These are phyloP conservation scores for Cylloceria caligata DNA, from an alignment of 2,888 invertebrate species.

Conservation along the genomic window DNA sequence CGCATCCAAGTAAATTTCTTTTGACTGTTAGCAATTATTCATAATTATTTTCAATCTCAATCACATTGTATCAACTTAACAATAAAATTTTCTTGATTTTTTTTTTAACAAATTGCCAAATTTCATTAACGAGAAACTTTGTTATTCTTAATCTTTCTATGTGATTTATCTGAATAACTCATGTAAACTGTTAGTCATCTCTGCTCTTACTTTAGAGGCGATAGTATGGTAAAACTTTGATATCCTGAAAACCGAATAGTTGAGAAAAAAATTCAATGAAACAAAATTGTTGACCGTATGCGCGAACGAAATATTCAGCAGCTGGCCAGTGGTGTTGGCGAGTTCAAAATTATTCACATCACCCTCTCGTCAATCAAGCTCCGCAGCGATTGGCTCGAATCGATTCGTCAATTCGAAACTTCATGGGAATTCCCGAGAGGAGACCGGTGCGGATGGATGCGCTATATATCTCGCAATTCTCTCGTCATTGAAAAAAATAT, in stretches of 20 bases:
- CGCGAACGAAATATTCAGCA: constrained; percentile 12
- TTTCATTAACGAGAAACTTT: neutral
- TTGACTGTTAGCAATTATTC: too few relatives aligned
- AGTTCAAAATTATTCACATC: constrained; percentile 56
- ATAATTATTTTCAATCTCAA: too few relatives aligned
- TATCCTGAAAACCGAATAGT: neutral
- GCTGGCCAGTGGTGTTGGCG: neutral
- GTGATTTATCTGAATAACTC: neutral
- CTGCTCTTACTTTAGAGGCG: neutral
- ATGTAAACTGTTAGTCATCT: neutral
- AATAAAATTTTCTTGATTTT: too few relatives aligned
- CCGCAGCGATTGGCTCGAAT: constrained; percentile 44
- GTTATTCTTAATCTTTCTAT: neutral
- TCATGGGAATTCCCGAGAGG: constrained; percentile 53
- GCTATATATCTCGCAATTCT: constrained; percentile 1
- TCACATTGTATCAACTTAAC: too few relatives aligned
- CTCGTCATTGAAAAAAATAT: constrained; percentile 26
- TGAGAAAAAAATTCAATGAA: constrained; percentile 6
- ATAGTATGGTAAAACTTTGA: neutral
- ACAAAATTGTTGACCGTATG: constrained; percentile 2
- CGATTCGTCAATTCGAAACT: constrained; percentile 60
- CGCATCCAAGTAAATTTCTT: too few relatives aligned
- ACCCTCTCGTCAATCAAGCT: constrained; percentile 14
- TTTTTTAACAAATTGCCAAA: too few relatives aligned
- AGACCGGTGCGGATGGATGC: constrained; percentile 13